Evolutionary conservation across 2,113 vertebrate genomes (phyloP).

Genomic region (Ascaphus truei): DNA sequence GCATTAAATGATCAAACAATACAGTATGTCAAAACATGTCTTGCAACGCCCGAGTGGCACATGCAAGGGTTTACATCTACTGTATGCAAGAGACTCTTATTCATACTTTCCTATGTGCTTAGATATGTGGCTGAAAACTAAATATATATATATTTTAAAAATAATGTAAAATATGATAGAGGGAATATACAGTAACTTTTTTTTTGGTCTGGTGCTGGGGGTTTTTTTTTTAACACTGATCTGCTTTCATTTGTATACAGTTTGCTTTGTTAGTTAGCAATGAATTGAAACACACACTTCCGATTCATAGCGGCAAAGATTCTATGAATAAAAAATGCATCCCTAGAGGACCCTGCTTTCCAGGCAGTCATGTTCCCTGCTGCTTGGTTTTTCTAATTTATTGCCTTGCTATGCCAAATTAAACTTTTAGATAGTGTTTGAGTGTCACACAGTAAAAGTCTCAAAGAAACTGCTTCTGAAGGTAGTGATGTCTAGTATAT

Average conservation of each 20-base stretch:
- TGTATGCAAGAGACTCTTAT: too few relatives aligned
- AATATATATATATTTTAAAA: too few relatives aligned
- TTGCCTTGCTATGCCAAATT: slow-evolving; percentile 5
- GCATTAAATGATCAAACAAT: too few relatives aligned
- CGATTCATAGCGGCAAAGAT: neutral
- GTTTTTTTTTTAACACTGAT: neutral
- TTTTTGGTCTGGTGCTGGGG: too few relatives aligned
- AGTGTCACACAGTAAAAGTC: neutral
- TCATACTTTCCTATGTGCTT: too few relatives aligned
- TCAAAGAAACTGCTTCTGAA: neutral
- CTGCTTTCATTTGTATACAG: neutral
- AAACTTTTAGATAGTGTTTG: slow-evolving; percentile 17
- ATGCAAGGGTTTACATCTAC: too few relatives aligned
- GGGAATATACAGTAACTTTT: too few relatives aligned
- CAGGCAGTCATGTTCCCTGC: slow-evolving; percentile 11
- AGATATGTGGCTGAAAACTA: too few relatives aligned
- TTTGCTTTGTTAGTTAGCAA: neutral
- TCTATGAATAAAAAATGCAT: slow-evolving; percentile 2
- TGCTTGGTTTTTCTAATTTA: slow-evolving; percentile 11
- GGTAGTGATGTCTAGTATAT: neutral
- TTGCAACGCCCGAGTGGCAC: too few relatives aligned
- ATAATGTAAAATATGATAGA: too few relatives aligned
- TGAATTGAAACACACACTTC: slow-evolving; percentile 5
- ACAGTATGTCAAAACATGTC: too few relatives aligned
- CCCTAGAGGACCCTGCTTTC: neutral